Evolutionary conservation across 1,140 invertebrate species (phyloP), one percentile per base, ranked within the genome.

Genomic region (Stratiolaelaps scimitus): DNA sequence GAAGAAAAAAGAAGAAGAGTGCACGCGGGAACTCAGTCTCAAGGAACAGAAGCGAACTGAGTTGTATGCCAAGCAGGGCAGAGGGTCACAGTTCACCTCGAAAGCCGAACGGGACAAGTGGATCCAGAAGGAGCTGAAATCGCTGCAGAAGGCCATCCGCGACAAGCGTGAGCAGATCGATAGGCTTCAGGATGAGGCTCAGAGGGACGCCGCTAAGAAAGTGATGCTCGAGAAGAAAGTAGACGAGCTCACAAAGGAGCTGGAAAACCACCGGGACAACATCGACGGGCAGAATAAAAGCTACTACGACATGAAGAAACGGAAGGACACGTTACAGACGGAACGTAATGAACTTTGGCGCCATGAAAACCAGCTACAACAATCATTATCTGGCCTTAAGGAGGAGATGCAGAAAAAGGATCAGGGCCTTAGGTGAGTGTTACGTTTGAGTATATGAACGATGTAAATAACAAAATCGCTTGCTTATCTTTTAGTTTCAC

Each of bases 21-120:
- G 79, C 48, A 77, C 79, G 5, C 74, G 80, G 71, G 79, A 82
- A 77, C 78, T 98, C 65, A 84, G 85, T n/a, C 78, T 97, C 20
- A 94, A 95, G 75, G 93, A 99, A 75, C 93, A 98, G 75, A 93
- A 95, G 73, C 79, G 92, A n/a, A 97, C 97, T 74, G 96, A 98
- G 76, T 76, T 99, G 7, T 98, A 98, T 79, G 95, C 93, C 0
- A 98, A 98, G 75, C 94, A 98, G 78, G 95, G 95, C 0, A 80
- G 94, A 72, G 92, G 92, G 0, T 93, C 89, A 70, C 93, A 98
- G 76, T 98, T 98, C 78, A 91, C 89, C 0, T 92, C 88, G 0
- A 89, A 91, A 74, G 89, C 92, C 73, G 92, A 98, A 72, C 79
- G 95, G 71, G 94, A 98, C 76, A 84, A 86, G 69, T 97, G 93